phyloP scores from a whole-genome alignment of 2,888 invertebrate species.

The Camponotus fellah region DNA sequence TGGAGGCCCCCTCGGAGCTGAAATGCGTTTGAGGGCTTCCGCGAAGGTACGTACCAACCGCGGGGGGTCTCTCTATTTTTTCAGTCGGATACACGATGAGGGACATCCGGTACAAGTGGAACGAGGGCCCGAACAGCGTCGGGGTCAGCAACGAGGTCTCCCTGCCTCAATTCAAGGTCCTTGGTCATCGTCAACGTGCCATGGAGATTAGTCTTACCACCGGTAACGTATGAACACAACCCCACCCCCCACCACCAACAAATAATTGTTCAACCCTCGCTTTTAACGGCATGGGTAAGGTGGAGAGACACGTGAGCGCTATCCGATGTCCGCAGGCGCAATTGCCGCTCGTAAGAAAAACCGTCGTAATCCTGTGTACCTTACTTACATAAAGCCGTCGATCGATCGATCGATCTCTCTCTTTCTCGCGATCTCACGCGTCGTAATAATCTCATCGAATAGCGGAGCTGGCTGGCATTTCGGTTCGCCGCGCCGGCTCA shows the following conservation, averaged over 20 bases:
- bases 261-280: slow-evolving; percentile 66
- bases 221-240: slow-evolving; percentile 90
- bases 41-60: slow-evolving; percentile 85
- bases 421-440: slow-evolving; percentile 68
- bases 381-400: slow-evolving; percentile 66
- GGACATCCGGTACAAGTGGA: slow-evolving; percentile 99
- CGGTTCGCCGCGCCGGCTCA: neutral
- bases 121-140: slow-evolving; percentile 97
- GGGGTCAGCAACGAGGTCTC: slow-evolving; percentile 98
- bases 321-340: slow-evolving; percentile 75
- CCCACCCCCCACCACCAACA: slow-evolving; percentile 67
- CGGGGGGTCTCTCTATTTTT: slow-evolving; percentile 85
- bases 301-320: slow-evolving; percentile 75
- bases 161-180: slow-evolving; percentile 99
- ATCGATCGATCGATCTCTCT: slow-evolving; percentile 77
- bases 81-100: slow-evolving; percentile 99
- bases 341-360: slow-evolving; percentile 66
- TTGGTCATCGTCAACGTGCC: slow-evolving; percentile 97
- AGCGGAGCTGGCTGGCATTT: slow-evolving; percentile 47
- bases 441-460: neutral
- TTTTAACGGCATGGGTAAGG: slow-evolving; percentile 76
- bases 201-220: slow-evolving; percentile 98
- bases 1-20: slow-evolving; percentile 81
- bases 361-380: slow-evolving; percentile 51
- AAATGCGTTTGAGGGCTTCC: slow-evolving; percentile 80